These are phyloP conservation scores for Ciconia stormi DNA, from an alignment of 2,113 vertebrate genomes.

Conservation along the genomic window DNA sequence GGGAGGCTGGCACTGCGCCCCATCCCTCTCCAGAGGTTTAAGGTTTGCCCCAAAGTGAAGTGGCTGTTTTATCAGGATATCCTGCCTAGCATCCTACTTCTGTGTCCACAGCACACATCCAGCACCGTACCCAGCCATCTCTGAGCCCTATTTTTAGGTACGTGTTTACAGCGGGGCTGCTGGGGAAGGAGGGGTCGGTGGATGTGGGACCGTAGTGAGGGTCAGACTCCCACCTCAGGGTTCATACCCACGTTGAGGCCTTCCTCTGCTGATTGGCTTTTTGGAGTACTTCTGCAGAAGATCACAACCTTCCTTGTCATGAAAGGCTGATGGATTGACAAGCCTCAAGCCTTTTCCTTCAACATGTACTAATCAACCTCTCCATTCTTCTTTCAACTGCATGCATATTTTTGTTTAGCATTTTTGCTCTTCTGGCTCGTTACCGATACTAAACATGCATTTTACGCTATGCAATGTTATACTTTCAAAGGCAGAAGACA, in stretches of 20 bases:
- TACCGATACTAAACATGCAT: rapidly evolving
- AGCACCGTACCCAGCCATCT: not conserved
- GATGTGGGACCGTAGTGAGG: rapidly evolving
- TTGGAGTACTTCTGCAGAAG: not conserved
- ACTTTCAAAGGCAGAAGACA: not conserved
- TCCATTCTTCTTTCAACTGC: not conserved
- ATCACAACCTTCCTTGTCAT: not conserved
- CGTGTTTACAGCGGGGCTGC: not conserved
- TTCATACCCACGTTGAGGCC: not conserved
- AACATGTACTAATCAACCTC: rapidly evolving
- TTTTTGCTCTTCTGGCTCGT: not conserved
- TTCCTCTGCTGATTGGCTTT: not conserved
- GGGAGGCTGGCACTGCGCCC: not conserved
- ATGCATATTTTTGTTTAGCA: not conserved
- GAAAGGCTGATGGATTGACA: not conserved
- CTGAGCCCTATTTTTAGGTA: not conserved
- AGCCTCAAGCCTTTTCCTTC: not conserved
- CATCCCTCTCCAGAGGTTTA: not conserved
- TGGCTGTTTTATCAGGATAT: conserved; percentile 17
- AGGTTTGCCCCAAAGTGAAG: not conserved
- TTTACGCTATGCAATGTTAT: rapidly evolving
- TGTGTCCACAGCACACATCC: not conserved
- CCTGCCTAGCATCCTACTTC: conserved; percentile 35
- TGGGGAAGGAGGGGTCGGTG: not conserved
- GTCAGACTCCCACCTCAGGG: not conserved